A percentile compares a stretch with the other conserved stretches of the same genome.
phyloP scores from a whole-genome alignment of 2,888 invertebrate genomes.

The Argynnis bischoffii region DNA sequence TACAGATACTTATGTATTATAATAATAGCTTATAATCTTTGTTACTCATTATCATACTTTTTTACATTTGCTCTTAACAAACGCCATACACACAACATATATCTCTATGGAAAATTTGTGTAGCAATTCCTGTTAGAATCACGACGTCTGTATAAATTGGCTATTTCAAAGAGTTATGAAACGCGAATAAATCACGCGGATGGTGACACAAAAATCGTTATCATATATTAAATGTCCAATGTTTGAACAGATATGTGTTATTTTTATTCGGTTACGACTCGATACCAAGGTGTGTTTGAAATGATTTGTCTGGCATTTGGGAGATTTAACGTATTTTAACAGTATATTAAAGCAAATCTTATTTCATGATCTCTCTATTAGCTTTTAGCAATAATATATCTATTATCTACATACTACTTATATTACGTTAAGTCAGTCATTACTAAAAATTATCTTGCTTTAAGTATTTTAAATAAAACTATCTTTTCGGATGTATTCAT shows the following conservation, averaged over 20 bases:
- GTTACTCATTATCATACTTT: too few species aligned
- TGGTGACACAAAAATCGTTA: constrained; percentile 37
- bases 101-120: constrained; percentile 18
- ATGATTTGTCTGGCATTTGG: constrained; percentile 2
- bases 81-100: constrained; percentile 2
- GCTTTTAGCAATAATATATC: too few species aligned
- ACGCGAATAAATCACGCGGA: constrained; percentile 31
- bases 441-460: too few species aligned
- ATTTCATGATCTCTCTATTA: too few species aligned
- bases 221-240: constrained; percentile 34
- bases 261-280: constrained; percentile 17
- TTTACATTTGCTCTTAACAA: too few species aligned
- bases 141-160: constrained; percentile 37
- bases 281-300: constrained; percentile 2
- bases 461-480: too few species aligned
- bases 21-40: too few species aligned
- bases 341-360: neutral
- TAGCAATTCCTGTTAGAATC: constrained; percentile 29
- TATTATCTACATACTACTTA: too few species aligned
- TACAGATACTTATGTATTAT: too few species aligned
- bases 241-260: constrained; percentile 30
- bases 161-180: constrained; percentile 38
- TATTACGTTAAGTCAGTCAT: too few species aligned
- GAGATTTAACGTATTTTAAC: neutral
- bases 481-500: too few species aligned